Evolutionary conservation across 1,140 invertebrate genomes (phyloP), one percentile per base, ranked within the genome.

Genomic region (Cydia strobilella): DNA sequence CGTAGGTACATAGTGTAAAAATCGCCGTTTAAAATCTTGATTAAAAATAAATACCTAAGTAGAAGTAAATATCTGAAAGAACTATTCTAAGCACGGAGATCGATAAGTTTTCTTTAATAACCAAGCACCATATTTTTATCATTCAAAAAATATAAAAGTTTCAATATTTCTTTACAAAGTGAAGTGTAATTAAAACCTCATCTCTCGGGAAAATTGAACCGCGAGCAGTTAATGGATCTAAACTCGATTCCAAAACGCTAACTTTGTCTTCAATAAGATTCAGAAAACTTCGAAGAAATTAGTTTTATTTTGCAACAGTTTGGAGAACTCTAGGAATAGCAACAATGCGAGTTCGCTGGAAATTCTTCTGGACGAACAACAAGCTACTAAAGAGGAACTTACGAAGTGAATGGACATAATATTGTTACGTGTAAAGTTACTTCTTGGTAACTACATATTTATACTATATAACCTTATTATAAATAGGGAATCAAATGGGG

Each of bases 171-270:
- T 83, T 82, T 62, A 81, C 69, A 6, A 9, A 79, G 75, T 77
- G 80, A 79, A 82, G 79, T 83, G 75, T 79, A 86, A 84, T 86
- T 85, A 85, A 86, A 87, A 89, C 80, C 84, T 88, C 84, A 84
- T 88, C 86, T 82, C 74, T 63, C 74, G 77, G 86, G 85, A 86
- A 90, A 90, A 86, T 90, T 86, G 86, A 86, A 88, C 86, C 87
- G 75, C 84, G 84, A 88, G 84, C 89, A 87, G 84, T 90, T 85
- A 90, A 89, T 87, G 84, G 82, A 81, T 88, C 81, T 86, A 88
- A 89, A 87, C 86, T 87, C 83, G 82, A 90, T 88, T 88, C 81
- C 74, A 81, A 85, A 88, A 87, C 80, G 80, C 80, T 86, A 87
- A 88, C 84, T 86, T 88, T 84, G 80, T 82, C 84, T 86, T 86